phyloP scores from a whole-genome alignment of 2,797 vertebrate species.

The Nyctibius grandis region DNA sequence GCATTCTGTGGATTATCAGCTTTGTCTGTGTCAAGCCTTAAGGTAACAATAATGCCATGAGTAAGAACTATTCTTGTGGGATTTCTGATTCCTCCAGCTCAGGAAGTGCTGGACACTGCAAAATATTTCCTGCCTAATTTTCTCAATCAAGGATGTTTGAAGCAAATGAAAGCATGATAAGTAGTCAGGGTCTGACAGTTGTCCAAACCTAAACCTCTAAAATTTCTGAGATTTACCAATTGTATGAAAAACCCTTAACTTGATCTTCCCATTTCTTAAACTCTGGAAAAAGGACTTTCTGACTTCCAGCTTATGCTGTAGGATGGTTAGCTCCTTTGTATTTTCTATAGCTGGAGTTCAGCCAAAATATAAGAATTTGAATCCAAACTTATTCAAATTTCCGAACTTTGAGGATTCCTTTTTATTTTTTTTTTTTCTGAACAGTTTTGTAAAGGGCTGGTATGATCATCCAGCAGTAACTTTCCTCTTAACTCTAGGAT shows the following conservation, averaged over 20 bases:
- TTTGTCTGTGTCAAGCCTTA: neutral
- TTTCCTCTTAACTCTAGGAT: neutral
- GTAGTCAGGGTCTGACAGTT: neutral
- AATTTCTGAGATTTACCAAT: neutral
- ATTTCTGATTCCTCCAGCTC: neutral
- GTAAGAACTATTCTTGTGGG: neutral
- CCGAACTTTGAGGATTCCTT: neutral
- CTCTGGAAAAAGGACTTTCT: neutral
- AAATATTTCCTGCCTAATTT: neutral
- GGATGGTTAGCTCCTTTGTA: neutral
- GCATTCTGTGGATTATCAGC: neutral
- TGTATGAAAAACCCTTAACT: neutral
- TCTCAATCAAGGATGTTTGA: neutral
- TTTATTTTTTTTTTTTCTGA: neutral
- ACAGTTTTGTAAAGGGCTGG: neutral
- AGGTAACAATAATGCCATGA: neutral
- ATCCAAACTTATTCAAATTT: neutral
- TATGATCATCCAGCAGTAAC: neutral
- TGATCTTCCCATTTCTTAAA: neutral
- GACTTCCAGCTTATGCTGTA: neutral
- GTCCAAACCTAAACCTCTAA: neutral
- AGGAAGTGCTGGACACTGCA: neutral
- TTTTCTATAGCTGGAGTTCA: neutral
- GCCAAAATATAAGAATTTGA: neutral
- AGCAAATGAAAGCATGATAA: neutral